Evolutionary conservation across 1,140 invertebrate species (phyloP).

Genomic region (Lanistes nyassanus): DNA sequence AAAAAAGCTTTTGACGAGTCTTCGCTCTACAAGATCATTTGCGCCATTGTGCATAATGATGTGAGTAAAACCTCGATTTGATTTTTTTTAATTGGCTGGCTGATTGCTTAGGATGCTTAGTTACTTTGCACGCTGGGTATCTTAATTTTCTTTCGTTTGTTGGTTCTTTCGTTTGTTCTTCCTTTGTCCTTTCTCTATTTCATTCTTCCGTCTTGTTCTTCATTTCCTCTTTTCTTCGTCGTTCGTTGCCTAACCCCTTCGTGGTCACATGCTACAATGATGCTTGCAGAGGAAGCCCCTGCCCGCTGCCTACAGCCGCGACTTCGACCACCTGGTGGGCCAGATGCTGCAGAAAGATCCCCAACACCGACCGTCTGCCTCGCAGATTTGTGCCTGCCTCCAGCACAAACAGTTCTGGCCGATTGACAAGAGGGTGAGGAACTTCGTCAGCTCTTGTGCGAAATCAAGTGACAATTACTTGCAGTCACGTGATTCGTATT

Average conservation of each 20-base stretch:
- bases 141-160: no score
- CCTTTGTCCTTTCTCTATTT: background rate
- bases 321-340: constrained; percentile 1
- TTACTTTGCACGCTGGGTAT: no score
- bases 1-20: constrained; percentile 15
- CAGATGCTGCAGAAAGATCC: background rate
- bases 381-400: constrained; percentile 2
- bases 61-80: no score
- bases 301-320: constrained; percentile 1
- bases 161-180: constrained; percentile 8
- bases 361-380: background rate
- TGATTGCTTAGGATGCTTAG: no score
- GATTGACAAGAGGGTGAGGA: no score
- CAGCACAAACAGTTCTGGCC: no score
- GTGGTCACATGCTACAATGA: background rate
- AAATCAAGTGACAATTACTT: no score
- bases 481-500: no score
- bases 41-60: background rate
- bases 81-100: no score
- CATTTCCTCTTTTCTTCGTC: background rate
- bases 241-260: background rate
- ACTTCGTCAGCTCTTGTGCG: no score
- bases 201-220: constrained; percentile 1
- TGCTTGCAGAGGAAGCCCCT: constrained; percentile 3
- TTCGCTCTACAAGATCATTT: background rate